Conservation (phyloP, 2,888 invertebrate species). For the Caenorhabditis doughertyi region DNA sequence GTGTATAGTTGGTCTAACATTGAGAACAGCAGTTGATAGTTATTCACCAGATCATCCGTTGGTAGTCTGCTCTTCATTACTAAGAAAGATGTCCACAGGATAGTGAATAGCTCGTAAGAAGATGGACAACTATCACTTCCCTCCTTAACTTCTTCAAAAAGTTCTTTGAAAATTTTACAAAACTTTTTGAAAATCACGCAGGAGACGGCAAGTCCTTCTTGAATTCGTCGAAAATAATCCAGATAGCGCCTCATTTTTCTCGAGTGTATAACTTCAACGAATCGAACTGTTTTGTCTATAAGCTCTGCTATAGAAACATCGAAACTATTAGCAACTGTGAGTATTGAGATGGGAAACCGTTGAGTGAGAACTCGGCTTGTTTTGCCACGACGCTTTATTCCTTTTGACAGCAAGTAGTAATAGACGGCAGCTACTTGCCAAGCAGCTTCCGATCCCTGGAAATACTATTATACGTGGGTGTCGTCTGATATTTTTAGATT, state of each 20-base stretch:
- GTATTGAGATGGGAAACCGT: constrained; percentile 30
- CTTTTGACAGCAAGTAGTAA: constrained; percentile 46
- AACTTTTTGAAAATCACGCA: constrained; percentile 95
- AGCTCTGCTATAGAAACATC: constrained; percentile 58
- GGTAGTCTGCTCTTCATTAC: constrained; percentile 52
- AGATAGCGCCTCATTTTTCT: constrained; percentile 44
- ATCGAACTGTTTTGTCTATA: constrained; percentile 64
- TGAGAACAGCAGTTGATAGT: constrained; percentile 92
- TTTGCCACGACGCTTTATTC: constrained; percentile 54
- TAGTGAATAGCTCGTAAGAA: constrained; percentile 36
- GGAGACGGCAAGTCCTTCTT: constrained; percentile 89
- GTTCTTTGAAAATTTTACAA: constrained; percentile 91
- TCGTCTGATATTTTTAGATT: too few species aligned
- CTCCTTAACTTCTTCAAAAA: constrained; percentile 86
- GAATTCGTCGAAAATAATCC: constrained; percentile 43
- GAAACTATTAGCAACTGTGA: constrained; percentile 18
- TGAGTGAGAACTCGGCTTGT: constrained; percentile 20
- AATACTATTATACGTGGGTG: too few species aligned
- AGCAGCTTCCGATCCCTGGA: constrained; percentile 46
- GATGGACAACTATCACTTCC: constrained; percentile 15
- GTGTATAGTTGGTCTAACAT: constrained; percentile 93
- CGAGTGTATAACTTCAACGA: constrained; percentile 63
- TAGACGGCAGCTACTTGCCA: constrained; percentile 56
- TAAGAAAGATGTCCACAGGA: constrained; percentile 49
- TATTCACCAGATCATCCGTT: constrained; percentile 92